Base-by-base conservation (phyloP, 2,888 invertebrate genomes). In the Ennomos erosarius region DNA sequence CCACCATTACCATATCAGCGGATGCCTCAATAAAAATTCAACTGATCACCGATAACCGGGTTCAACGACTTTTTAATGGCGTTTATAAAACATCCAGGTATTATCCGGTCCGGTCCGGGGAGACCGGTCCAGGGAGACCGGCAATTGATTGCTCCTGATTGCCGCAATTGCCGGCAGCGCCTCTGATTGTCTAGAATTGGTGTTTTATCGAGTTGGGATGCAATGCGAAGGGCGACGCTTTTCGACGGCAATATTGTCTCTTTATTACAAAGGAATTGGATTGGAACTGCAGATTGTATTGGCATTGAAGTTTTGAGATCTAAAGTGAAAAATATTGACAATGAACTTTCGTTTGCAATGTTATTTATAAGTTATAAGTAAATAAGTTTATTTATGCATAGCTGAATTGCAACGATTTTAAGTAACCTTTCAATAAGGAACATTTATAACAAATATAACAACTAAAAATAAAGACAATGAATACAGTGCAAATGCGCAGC, bases 61-160 rank as follows among this genome's bases (percentile, higher is more conserved):
- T 39, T 51, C 64, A 63, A 64, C 59, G 61, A 68, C 64, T 64
- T 64, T 68, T 60, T 64, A 64, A 68, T 66, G 64, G 64, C 63
- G 54, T 44, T 47, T 63, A 64, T 64, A 65, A 61, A 64, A 64
- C 57, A 58, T 65, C 55, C 63, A 59, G 64, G 62, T 59, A 63
- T 59, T 58, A 59, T 62, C 62, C 26, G 11, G 50, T 8, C 34
- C 36, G 12, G 44, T 44, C 42, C 46, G 37, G 51, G 47, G 36
- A 38, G 50, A 52, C 55, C 57, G 51, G 26, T 12, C 57, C 57
- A 37, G 42, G 9, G 62, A 43, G 62, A 45, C 39, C 26, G 47
- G 44, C 63, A 63, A 63, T 66, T 66, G 68, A 68, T 68, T 66
- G 66, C 55, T 40, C 50, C 54, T 65, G 68, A 68, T 68, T 66